phyloP scores from a whole-genome alignment of 2,888 invertebrate species.

The Tyria jacobaeae region DNA sequence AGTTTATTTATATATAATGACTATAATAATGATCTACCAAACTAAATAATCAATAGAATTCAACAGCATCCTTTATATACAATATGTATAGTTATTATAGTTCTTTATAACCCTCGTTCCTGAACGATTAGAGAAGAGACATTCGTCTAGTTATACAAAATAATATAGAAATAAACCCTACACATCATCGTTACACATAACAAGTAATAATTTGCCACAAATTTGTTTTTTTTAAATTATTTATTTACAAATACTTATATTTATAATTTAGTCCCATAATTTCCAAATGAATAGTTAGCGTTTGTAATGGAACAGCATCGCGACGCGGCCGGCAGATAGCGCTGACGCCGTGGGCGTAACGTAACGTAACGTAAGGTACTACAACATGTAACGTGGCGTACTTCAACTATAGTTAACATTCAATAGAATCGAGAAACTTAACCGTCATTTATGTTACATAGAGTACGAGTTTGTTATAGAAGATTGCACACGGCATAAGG shows the following conservation, averaged over 20 bases:
- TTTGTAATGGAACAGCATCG: conserved; percentile 55
- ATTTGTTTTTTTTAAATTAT: conserved; percentile 70
- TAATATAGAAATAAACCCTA: conserved; percentile 72
- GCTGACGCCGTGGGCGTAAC: not conserved
- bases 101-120: conserved; percentile 62
- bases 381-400: conserved; percentile 27
- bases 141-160: conserved; percentile 72
- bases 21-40: conserved; percentile 85
- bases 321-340: conserved; percentile 5
- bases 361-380: not conserved
- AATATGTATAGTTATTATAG: conserved; percentile 82
- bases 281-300: conserved; percentile 74
- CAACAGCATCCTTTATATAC: conserved; percentile 86
- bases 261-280: conserved; percentile 85
- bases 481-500: conserved; percentile 47
- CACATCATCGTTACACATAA: conserved; percentile 73
- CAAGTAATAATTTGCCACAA: conserved; percentile 85
- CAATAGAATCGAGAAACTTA: conserved; percentile 77
- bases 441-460: conserved; percentile 54
- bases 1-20: conserved; percentile 84
- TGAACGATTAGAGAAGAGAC: conserved; percentile 70
- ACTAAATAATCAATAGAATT: conserved; percentile 84
- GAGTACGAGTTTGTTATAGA: conserved; percentile 28
- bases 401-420: conserved; percentile 58
- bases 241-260: conserved; percentile 84